Evolutionary conservation across 92 coral and sea anemone genomes (phyloP).

Genomic region (Scolanthus callimorphus): DNA sequence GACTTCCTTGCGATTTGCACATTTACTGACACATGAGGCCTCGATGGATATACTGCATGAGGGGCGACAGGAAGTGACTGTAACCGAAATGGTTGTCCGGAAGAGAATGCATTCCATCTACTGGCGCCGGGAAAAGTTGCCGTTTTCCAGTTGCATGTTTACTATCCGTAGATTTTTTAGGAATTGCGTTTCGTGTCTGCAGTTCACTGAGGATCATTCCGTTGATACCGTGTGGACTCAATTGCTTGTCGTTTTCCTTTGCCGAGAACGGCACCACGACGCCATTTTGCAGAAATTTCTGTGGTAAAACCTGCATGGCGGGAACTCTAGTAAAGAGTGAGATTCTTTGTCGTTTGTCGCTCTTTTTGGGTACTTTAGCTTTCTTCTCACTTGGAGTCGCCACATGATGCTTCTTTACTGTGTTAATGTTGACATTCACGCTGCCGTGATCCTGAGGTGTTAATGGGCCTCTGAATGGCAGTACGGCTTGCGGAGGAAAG

Average conservation of each 20-base stretch:
- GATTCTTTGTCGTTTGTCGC: constrained; percentile 47
- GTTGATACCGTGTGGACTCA: constrained; percentile 20
- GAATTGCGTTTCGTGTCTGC: constrained; percentile 46
- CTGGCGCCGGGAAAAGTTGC: constrained; percentile 5
- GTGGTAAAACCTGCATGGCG: constrained; percentile 86
- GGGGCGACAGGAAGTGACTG: constrained; percentile 13
- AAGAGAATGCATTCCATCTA: not conserved
- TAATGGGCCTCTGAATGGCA: too few species aligned
- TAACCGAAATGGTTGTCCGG: constrained; percentile 5
- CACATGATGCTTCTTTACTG: constrained; percentile 23
- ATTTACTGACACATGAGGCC: constrained; percentile 54
- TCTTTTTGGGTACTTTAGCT: not conserved
- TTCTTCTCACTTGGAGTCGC: constrained; percentile 7
- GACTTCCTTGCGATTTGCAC: constrained; percentile 42
- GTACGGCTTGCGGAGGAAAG: too few species aligned
- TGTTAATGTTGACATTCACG: constrained; percentile 50
- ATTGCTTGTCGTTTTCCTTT: constrained; percentile 22
- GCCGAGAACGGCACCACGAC: constrained; percentile 57
- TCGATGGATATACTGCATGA: constrained; percentile 1
- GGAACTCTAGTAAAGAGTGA: constrained; percentile 75
- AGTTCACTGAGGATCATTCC: constrained; percentile 65
- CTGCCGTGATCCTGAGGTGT: constrained; percentile 19
- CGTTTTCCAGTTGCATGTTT: constrained; percentile 3
- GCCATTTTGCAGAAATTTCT: constrained; percentile 69
- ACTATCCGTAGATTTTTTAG: constrained; percentile 2